Evolutionary conservation across 2,888 invertebrate genomes (phyloP).

Genomic region (Ochlodes sylvanus): DNA sequence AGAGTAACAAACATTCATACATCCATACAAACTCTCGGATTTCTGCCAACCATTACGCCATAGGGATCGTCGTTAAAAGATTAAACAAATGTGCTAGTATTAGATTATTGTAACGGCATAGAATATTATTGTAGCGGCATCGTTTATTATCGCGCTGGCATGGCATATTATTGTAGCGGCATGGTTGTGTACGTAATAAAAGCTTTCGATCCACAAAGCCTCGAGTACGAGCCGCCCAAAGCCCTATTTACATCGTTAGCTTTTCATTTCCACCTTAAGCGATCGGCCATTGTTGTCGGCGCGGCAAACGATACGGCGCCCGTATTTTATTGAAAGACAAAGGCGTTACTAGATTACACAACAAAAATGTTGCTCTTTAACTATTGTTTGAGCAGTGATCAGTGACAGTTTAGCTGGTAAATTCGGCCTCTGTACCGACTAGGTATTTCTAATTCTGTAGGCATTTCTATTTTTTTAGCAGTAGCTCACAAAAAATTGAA

Average conservation of each 20-base stretch:
- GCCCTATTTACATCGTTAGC: slow-evolving; percentile 58
- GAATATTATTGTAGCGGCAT: too few relatives aligned
- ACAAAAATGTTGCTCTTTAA: background rate
- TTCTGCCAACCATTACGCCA: too few relatives aligned
- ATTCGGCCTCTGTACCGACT: background rate
- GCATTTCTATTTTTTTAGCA: too few relatives aligned
- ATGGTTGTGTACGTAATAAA: slow-evolving; percentile 10
- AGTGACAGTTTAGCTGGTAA: background rate
- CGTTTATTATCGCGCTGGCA: background rate
- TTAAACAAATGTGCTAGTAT: too few relatives aligned
- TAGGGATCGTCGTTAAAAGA: too few relatives aligned
- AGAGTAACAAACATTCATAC: too few relatives aligned
- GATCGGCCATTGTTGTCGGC: slow-evolving; percentile 50
- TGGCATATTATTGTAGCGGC: background rate
- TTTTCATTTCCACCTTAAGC: slow-evolving; percentile 59
- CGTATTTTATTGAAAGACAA: slow-evolving; percentile 50
- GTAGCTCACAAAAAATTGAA: too few relatives aligned
- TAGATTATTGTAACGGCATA: too few relatives aligned
- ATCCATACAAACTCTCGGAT: too few relatives aligned
- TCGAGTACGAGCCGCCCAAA: slow-evolving; percentile 43
- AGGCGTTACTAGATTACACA: slow-evolving; percentile 38
- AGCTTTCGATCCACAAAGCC: slow-evolving; percentile 38
- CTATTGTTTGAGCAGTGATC: background rate
- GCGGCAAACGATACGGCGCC: slow-evolving; percentile 37
- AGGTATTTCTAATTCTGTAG: too few relatives aligned